Conservation (phyloP, 30 jellyfish, hydroid and myxozoan species). For the Pseudorhiza aurosa region DNA sequence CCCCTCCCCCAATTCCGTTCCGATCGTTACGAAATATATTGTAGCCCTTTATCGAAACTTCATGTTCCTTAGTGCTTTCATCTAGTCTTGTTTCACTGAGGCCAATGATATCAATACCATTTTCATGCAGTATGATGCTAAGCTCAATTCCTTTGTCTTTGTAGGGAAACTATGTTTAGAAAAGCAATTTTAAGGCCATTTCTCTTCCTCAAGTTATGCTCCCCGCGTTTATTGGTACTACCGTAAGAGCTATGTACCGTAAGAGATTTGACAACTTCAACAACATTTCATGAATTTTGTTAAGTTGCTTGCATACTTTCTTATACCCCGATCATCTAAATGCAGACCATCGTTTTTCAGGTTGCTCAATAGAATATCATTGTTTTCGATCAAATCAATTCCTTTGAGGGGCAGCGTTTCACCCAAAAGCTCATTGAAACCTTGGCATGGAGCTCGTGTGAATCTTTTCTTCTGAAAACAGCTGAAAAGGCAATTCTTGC, state of each 20-base stretch:
- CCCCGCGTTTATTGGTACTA: not conserved
- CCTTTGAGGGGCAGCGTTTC: constrained; percentile 14
- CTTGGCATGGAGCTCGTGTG: constrained; percentile 27
- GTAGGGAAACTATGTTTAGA: constrained; percentile 5
- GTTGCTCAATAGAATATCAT: not conserved
- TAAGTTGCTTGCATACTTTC: constrained; percentile 19
- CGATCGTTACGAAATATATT: constrained; percentile 41
- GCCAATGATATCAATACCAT: no score
- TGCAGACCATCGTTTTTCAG: constrained; percentile 35
- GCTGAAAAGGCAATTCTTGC: constrained; percentile 2
- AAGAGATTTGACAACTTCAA: constrained; percentile 7
- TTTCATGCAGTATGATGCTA: constrained; percentile 4
- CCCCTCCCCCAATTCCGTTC: constrained; percentile 34
- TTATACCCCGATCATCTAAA: constrained; percentile 23
- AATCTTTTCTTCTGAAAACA: constrained; percentile 11
- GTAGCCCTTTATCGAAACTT: constrained; percentile 4
- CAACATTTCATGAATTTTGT: constrained; percentile 10
- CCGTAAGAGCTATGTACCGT: not conserved
- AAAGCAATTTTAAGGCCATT: constrained; percentile 3
- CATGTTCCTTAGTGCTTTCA: constrained; percentile 7
- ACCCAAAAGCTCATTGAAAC: constrained; percentile 26
- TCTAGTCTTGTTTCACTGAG: constrained; percentile 13
- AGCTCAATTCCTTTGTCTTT: constrained; percentile 7
- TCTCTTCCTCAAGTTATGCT: constrained; percentile 25
- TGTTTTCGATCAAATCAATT: constrained; percentile 12